Evolutionary conservation across 2,888 invertebrate genomes (phyloP).

Genomic region (Eupithecia exiguata): DNA sequence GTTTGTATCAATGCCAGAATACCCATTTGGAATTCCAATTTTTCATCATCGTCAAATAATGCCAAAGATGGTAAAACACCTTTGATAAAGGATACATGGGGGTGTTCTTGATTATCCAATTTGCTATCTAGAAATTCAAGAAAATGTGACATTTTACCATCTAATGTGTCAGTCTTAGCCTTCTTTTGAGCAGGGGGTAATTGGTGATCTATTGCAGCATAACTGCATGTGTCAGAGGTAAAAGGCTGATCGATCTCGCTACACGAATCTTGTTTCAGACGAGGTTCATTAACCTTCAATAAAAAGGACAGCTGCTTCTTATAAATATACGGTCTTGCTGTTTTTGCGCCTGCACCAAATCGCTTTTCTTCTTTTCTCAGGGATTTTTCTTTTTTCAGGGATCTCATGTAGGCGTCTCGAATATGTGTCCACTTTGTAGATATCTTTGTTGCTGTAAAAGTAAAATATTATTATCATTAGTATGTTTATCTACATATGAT

Average conservation of each 20-base stretch:
- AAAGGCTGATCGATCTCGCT: neutral
- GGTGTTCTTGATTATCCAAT: neutral
- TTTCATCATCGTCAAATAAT: conserved; percentile 11
- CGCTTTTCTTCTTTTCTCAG: neutral
- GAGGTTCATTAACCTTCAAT: neutral
- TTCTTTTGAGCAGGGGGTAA: neutral
- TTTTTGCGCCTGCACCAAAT: neutral
- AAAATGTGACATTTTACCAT: neutral
- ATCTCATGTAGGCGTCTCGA: neutral
- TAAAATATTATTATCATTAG: neutral
- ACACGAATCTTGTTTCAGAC: neutral
- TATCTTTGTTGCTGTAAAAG: neutral
- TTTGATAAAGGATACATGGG: neutral
- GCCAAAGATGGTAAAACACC: conserved; percentile 3
- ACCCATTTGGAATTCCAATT: neutral
- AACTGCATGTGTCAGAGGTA: neutral
- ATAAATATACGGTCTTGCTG: neutral
- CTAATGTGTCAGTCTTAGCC: neutral
- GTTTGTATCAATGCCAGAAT: neutral
- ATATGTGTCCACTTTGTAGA: neutral
- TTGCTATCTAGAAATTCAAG: neutral
- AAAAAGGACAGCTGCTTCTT: neutral
- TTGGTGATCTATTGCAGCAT: neutral
- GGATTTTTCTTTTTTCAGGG: neutral
- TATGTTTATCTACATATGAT: too few relatives aligned